Evolutionary conservation across 30 jellyfish, hydroid and myxozoan genomes (phyloP).

Genomic region (Hydra vulgaris): DNA sequence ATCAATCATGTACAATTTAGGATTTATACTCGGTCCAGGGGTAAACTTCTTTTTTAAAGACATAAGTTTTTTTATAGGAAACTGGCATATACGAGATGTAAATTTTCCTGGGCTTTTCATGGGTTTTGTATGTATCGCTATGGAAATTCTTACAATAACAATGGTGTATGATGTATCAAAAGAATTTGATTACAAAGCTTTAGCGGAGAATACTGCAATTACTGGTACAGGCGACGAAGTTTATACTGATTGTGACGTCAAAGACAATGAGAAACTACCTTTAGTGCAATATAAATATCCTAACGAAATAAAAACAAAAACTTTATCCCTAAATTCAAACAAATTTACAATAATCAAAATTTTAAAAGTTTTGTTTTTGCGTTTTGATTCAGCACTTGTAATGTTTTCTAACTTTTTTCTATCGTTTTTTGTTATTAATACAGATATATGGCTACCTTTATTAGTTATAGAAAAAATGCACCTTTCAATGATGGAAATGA

Average conservation of each 20-base stretch:
- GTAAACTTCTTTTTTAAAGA: not conserved
- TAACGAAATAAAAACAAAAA: not conserved
- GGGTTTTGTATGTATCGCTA: no score
- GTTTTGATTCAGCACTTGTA: not conserved
- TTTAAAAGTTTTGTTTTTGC: not conserved
- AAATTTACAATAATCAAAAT: not conserved
- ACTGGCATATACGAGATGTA: not conserved
- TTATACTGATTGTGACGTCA: not conserved
- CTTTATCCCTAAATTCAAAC: not conserved
- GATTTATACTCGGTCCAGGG: not conserved
- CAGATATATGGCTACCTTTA: not conserved
- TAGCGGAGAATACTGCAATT: no score
- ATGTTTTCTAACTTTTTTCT: not conserved
- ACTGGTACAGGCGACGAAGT: not conserved
- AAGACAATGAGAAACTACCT: not conserved
- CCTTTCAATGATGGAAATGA: not conserved
- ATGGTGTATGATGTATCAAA: no score
- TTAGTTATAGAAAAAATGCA: conserved; percentile 6
- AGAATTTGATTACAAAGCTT: conserved; percentile 2
- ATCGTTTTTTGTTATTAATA: not conserved
- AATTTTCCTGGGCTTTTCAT: no score
- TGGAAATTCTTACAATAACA: no score
- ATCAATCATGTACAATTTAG: not conserved
- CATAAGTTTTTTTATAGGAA: not conserved
- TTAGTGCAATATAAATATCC: not conserved